These are phyloP conservation scores for Ficedula albicollis DNA, from an alignment of 2,797 vertebrate species.

Conservation along the genomic window DNA sequence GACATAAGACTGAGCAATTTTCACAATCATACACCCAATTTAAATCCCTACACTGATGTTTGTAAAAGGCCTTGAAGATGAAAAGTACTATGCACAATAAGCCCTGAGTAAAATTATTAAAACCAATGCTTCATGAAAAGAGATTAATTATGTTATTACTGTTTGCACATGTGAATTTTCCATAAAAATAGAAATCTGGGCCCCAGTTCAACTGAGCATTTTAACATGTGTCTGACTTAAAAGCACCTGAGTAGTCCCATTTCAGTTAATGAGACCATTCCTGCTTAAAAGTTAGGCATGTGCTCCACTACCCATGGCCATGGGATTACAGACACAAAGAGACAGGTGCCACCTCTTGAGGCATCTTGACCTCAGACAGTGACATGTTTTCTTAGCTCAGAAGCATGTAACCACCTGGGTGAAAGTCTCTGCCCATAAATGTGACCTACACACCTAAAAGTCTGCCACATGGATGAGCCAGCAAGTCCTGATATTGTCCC, in stretches of 20 bases:
- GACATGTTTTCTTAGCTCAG: neutral
- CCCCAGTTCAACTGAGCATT: slow-evolving; percentile 32
- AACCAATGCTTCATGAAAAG: slow-evolving; percentile 44
- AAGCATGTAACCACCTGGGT: neutral
- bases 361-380: neutral
- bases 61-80: slow-evolving; percentile 40
- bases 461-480: neutral
- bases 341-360: neutral
- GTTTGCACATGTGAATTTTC: slow-evolving; percentile 51
- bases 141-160: slow-evolving; percentile 59
- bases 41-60: slow-evolving; percentile 2
- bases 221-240: slow-evolving; percentile 2
- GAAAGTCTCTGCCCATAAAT: neutral
- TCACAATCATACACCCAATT: neutral
- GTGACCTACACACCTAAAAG: fast-evolving
- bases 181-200: slow-evolving; percentile 37
- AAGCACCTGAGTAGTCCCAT: neutral
- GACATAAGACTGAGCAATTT: neutral
- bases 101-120: slow-evolving; percentile 44
- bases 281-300: neutral
- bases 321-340: neutral
- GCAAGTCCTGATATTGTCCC: neutral
- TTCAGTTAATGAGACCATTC: neutral
- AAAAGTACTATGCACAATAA: slow-evolving; percentile 27
- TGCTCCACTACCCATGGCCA: neutral